A percentile compares a stretch with the other conserved stretches of the same genome.
These are phyloP conservation scores for Agriotes lineatus DNA, from an alignment of 2,888 invertebrate species.

Conservation along the genomic window DNA sequence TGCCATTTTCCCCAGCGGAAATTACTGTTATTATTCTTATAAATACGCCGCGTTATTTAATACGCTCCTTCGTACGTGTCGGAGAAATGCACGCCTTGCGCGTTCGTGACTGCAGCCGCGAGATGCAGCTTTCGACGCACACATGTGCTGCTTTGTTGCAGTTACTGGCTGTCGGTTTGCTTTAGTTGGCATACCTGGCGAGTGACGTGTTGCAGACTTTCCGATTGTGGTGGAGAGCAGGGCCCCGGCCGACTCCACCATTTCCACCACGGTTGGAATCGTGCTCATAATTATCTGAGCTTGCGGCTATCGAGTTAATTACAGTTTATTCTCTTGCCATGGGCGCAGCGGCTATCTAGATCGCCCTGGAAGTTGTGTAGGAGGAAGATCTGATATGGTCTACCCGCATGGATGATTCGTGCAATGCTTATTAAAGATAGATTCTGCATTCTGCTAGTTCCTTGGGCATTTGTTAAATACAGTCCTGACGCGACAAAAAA, in stretches of 20 bases:
- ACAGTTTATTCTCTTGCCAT: conserved; percentile 11
- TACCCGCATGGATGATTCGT: too few relatives aligned
- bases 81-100: conserved; percentile 9
- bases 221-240: too few relatives aligned
- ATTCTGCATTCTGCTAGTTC: too few relatives aligned
- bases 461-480: too few relatives aligned
- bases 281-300: conserved; percentile 7
- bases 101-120: conserved; percentile 24
- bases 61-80: conserved; percentile 20
- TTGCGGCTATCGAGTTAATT: conserved; percentile 2
- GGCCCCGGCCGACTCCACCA: too few relatives aligned
- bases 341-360: conserved; percentile 11
- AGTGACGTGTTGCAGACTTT: conserved; percentile 32
- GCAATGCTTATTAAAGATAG: too few relatives aligned
- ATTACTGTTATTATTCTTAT: conserved; percentile 26
- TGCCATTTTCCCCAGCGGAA: conserved; percentile 18
- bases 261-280: not conserved
- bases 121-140: conserved; percentile 31
- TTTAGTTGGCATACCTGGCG: conserved; percentile 36
- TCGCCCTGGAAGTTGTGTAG: conserved; percentile 4
- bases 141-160: conserved; percentile 32
- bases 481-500: too few relatives aligned
- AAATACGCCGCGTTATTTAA: conserved; percentile 24
- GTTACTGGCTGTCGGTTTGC: conserved; percentile 27
- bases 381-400: too few relatives aligned